Percentiles rank a stretch among this genome's conserved stretches.
Conservation (phyloP, 2,888 invertebrate genomes). For the Orchestes rusci region DNA sequence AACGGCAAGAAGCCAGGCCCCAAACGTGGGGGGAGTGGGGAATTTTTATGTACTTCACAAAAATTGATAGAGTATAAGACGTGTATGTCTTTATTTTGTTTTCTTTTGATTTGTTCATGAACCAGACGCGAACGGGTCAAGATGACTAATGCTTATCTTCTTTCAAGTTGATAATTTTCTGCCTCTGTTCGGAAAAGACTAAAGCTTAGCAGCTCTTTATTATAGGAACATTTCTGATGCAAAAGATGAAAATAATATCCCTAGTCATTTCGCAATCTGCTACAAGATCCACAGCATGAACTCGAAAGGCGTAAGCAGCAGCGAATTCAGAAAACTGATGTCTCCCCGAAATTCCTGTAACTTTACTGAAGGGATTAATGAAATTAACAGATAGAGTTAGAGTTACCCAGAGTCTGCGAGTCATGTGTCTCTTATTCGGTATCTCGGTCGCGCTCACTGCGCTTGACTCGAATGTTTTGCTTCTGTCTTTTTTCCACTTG, state of each 20-base stretch:
- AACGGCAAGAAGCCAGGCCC: constrained; percentile 21
- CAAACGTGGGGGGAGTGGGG: constrained; percentile 14
- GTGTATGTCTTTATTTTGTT: constrained; percentile 19
- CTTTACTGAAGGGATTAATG: constrained; percentile 37
- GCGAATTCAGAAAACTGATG: constrained; percentile 22
- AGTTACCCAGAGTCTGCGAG: constrained; percentile 20
- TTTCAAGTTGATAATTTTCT: too few relatives aligned
- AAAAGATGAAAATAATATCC: constrained; percentile 16
- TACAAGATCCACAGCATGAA: constrained; percentile 21
- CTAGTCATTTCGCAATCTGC: constrained; percentile 15
- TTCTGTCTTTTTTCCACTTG: constrained; percentile 15
- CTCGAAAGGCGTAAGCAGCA: too few relatives aligned
- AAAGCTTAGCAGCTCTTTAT: too few relatives aligned
- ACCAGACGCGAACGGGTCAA: too few relatives aligned
- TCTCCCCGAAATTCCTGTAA: constrained; percentile 22
- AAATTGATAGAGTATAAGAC: constrained; percentile 22
- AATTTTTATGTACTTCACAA: constrained; percentile 25
- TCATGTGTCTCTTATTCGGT: constrained; percentile 14
- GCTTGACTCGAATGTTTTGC: constrained; percentile 3
- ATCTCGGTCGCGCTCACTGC: constrained; percentile 6
- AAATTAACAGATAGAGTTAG: constrained; percentile 39
- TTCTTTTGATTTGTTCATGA: constrained; percentile 17
- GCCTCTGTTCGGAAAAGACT: too few relatives aligned
- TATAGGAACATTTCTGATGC: too few relatives aligned
- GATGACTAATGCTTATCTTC: too few relatives aligned